These are phyloP conservation scores for Siniperca chuatsi DNA, from an alignment of 2,113 vertebrate genomes.

Conservation along the genomic window DNA sequence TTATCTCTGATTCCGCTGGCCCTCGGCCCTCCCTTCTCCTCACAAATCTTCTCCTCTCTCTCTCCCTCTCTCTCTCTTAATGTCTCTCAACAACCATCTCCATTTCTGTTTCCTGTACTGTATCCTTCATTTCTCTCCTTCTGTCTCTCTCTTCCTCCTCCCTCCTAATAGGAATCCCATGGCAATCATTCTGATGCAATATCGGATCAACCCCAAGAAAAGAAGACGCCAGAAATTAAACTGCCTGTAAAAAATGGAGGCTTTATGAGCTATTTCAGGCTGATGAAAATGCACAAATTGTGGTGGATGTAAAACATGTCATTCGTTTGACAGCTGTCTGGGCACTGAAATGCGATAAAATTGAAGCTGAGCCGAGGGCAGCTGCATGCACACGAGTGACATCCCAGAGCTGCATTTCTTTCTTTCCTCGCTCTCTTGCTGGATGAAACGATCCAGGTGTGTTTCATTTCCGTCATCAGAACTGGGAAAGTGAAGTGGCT, in stretches of 20 bases:
- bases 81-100: slow-evolving; percentile 38
- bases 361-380: slow-evolving; percentile 44
- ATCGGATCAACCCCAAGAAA: slow-evolving; percentile 66
- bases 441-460: slow-evolving; percentile 60
- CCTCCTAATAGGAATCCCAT: slow-evolving; percentile 65
- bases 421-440: slow-evolving; percentile 18
- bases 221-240: slow-evolving; percentile 63
- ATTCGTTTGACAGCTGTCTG: slow-evolving; percentile 69
- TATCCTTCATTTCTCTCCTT: slow-evolving; percentile 50
- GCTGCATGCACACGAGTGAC: slow-evolving; percentile 46
- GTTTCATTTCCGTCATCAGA: slow-evolving; percentile 61
- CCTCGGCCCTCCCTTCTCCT: slow-evolving; percentile 61
- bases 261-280: slow-evolving; percentile 65
- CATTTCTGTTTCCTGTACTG: slow-evolving; percentile 38
- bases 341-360: slow-evolving; percentile 55
- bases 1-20: slow-evolving; percentile 80
- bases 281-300: slow-evolving; percentile 75
- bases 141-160: slow-evolving; percentile 33
- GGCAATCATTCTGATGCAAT: slow-evolving; percentile 74
- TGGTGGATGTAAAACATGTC: slow-evolving; percentile 68
- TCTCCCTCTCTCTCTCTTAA: slow-evolving; percentile 31
- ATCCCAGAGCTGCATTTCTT: slow-evolving; percentile 40
- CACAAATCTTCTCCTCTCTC: slow-evolving; percentile 59
- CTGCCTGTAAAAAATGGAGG: slow-evolving; percentile 50
- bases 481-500: slow-evolving; percentile 57